Evolutionary conservation across 2,113 vertebrate genomes (phyloP), one percentile per base, ranked within the genome.

Genomic region (Vidua macroura): DNA sequence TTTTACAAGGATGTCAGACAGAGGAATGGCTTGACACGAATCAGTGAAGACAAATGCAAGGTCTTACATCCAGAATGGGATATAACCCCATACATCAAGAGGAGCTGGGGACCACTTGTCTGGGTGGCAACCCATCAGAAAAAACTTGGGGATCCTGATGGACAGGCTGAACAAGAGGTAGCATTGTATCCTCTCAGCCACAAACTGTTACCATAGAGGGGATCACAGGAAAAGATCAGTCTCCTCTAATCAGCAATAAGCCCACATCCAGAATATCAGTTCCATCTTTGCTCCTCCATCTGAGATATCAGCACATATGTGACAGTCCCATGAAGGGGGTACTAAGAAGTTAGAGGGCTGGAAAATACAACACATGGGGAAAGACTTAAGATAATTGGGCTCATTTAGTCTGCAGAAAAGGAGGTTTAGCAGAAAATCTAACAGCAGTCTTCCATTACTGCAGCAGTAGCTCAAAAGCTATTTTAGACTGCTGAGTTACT

Each of bases 261-360:
- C 11, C 11, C 49, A 64, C 9, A 53, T 46, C 28, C 35, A 76
- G 37, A 75, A 49, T 13, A 44, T 10, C 31, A 46, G 1, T 17
- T 73, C 33, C 10, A 9, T 18, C 39, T 86, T 69, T 1, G 1
- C 15, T 46, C 30, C 33, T 62, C 56, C 46, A 24, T 28, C 12
- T 43, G 18, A 51, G 30, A 8, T 6, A 59, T 3, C 15, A 55
- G 30, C 9, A 77, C 15, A 7, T 6, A 43, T 0, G 3, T 6
- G 5, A 53, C 8, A 62, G 22, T 17, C n/a, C 48, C 19, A 25
- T 3, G 11, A 52, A 30, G 24, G 1, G 4, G 4, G 1, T 10
- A 73, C 30, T 16, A 43, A 55, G 53, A 53, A 83, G n/a, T 23
- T 7, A 56, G 21, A 23, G 15, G 12, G n/a, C 17, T 84, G 35